A percentile compares a stretch with the other conserved stretches of the same genome.
Evolutionary conservation across 1,140 invertebrate species (phyloP).

Genomic region (Drosophila nebulosa): DNA sequence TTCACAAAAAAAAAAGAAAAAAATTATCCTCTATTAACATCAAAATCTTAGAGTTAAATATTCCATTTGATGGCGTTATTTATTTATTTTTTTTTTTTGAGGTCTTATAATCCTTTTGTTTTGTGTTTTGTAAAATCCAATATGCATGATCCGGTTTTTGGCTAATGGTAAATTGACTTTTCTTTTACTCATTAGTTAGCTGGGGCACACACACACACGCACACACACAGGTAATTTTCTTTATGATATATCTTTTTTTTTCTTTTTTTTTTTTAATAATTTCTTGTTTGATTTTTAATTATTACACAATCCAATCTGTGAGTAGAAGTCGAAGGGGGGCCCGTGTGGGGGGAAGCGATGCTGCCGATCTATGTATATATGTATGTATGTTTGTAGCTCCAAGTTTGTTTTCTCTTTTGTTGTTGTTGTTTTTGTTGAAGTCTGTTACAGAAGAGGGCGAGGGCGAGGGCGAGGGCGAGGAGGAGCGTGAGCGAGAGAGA

Average conservation of each 20-base stretch:
- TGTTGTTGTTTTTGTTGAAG: slow-evolving; percentile 31
- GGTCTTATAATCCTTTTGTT: not conserved
- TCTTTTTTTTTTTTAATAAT: slow-evolving; percentile 30
- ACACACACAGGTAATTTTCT: slow-evolving; percentile 3
- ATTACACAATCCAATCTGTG: slow-evolving; percentile 55
- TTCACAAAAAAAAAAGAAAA: no score
- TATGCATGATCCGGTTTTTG: not conserved
- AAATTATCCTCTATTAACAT: no score
- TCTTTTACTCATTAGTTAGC: not conserved
- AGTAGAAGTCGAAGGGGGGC: not conserved
- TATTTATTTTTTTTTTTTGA: not conserved
- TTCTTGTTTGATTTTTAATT: slow-evolving; percentile 28
- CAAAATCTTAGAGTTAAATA: no score
- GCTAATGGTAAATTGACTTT: no score
- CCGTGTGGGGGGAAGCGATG: not conserved
- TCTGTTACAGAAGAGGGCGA: slow-evolving; percentile 15
- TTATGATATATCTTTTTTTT: slow-evolving; percentile 20
- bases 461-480: not conserved
- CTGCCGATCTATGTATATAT: not conserved
- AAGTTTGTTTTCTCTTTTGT: slow-evolving; percentile 14
- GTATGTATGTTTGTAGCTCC: slow-evolving; percentile 2
- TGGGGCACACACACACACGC: not conserved
- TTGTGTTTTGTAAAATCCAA: no score
- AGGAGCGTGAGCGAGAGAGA: not conserved
- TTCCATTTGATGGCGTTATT: not conserved